Percentiles rank a stretch among this genome's conserved stretches.
These are phyloP conservation scores for Promerops cafer DNA, from an alignment of 2,113 vertebrate species.

Conservation along the genomic window DNA sequence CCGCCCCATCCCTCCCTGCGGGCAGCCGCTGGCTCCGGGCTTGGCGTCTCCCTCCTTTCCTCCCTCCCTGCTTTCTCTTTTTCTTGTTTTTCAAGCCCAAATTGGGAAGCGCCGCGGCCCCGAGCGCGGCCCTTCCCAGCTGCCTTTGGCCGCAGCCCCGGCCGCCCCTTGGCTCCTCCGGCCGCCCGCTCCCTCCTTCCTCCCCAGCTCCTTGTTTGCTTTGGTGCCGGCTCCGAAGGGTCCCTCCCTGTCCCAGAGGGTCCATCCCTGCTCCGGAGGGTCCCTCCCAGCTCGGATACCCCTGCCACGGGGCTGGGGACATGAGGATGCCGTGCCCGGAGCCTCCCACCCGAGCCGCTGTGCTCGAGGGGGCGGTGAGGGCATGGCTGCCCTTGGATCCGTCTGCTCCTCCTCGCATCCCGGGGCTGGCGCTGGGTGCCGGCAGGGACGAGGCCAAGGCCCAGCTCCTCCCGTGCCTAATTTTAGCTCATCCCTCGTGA, in stretches of 20 bases:
- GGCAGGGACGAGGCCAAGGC: neutral
- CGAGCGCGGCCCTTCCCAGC: neutral
- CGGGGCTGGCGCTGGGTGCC: neutral
- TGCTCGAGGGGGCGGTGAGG: fast-evolving
- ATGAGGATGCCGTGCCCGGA: fast-evolving
- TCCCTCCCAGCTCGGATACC: neutral
- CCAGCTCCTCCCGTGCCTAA: neutral
- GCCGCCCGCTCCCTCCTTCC: neutral
- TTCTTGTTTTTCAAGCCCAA: constrained; percentile 65
- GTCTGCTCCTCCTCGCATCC: fast-evolving
- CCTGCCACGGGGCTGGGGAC: fast-evolving
- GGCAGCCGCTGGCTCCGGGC: neutral
- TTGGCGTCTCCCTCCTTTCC: neutral
- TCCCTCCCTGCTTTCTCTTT: neutral
- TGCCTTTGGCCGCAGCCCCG: constrained; percentile 10
- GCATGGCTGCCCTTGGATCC: neutral
- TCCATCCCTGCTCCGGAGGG: neutral
- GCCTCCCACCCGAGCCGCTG: neutral
- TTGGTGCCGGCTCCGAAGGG: neutral
- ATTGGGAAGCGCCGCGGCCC: constrained; percentile 34
- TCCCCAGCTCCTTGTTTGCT: neutral
- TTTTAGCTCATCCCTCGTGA: neutral
- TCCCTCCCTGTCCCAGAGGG: neutral
- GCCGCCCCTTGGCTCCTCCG: neutral
- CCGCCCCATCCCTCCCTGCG: neutral